Percentiles rank a stretch among this genome's conserved stretches.
Conservation (phyloP, 2,888 invertebrate species). For the Xylota segnis region DNA sequence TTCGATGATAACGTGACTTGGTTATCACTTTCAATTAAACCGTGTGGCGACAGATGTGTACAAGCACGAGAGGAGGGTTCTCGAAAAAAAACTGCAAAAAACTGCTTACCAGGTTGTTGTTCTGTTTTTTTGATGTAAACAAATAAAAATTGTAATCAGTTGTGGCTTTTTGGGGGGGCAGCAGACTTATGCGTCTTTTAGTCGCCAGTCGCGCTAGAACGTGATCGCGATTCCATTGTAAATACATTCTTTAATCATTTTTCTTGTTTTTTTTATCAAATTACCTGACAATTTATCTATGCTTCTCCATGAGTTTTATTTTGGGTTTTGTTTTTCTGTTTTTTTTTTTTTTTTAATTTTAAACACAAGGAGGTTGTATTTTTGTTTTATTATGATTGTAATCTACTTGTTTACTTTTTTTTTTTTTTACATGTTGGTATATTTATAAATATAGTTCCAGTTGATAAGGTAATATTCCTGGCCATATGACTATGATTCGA, state of each 20-base stretch:
- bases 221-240: conserved; percentile 9
- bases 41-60: neutral
- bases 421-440: neutral
- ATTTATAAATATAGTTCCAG: neutral
- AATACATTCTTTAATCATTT: neutral
- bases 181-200: neutral
- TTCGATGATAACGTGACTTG: conserved; percentile 12
- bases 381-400: neutral
- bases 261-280: conserved; percentile 4
- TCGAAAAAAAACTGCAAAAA: neutral
- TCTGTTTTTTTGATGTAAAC: neutral
- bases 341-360: neutral
- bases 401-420: neutral
- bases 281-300: conserved; percentile 17
- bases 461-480: neutral
- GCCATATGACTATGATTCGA: neutral
- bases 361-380: neutral
- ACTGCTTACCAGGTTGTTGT: conserved; percentile 8
- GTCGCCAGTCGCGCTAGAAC: conserved; percentile 1
- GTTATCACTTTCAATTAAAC: conserved; percentile 3
- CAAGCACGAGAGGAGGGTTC: neutral
- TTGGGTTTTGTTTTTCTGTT: neutral
- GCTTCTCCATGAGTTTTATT: neutral
- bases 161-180: neutral
- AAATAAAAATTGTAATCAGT: neutral